Evolutionary conservation across 2,797 vertebrate species (phyloP), one percentile per base, ranked within the genome.

Genomic region (Merluccius polli): DNA sequence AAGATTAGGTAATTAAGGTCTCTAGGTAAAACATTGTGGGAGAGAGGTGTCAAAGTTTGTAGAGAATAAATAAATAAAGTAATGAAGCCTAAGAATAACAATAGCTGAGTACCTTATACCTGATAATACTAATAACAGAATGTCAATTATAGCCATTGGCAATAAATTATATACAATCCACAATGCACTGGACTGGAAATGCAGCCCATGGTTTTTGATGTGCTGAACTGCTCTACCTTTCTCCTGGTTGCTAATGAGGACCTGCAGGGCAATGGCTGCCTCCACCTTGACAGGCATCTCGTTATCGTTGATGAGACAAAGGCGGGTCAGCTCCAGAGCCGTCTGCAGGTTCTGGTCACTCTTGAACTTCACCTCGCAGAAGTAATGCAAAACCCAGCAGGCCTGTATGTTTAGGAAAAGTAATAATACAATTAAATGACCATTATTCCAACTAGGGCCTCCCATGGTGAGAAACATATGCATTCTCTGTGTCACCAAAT

Each of bases 261-360:
- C 98, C 83, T 99, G 98, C 82, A 99, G 93, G n/a, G 98, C 98
- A 74, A 99, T 99, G 71, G 98, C 98, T 33, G 98, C 98, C 93
- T 99, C 98, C 77, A 99, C 98, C 88, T 99, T 99, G 27, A 99
- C 98, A 16, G 98, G 98, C 98, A 99, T 98, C 92, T 99, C 96
- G 27, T 97, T 96, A 83, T 99, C 98, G 78, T 98, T 98, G 87
- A 99, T 98, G 76, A 99, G 93, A 92, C 98, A 99, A 75, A 95
- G 90, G 76, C 97, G 94, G 0, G 98, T 99, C 76, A 98, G 92
- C 87, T 98, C 97, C 52, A 99, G 93, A 67, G 97, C 97, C 0
- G 94, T 97, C 91, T 99, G 98, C 78, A 99, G 93, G 89, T 99
- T 99, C 93, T 98, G 97, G 90, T 99, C 97, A 86, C 91, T 97